Evolutionary conservation across 2,888 invertebrate species (phyloP).

Genomic region (Rhagonycha lutea): DNA sequence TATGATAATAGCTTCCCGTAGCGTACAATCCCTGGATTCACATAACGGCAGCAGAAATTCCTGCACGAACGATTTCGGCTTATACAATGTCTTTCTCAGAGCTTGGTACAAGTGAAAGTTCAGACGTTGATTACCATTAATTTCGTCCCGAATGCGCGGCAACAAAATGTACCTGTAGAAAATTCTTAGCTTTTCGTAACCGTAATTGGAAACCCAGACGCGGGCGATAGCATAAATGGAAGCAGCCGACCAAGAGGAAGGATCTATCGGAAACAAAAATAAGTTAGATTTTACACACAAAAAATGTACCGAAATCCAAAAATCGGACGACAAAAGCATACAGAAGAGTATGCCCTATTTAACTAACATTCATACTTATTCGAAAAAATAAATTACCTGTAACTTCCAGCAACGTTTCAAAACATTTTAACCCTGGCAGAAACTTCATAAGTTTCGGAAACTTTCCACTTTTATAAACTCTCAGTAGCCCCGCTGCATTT

Average conservation of each 20-base stretch:
- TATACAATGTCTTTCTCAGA: constrained; percentile 88
- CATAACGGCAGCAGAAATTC: constrained; percentile 74
- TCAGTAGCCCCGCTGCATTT: constrained; percentile 85
- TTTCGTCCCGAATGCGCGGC: constrained; percentile 92
- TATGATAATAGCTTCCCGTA: constrained; percentile 94
- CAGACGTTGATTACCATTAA: constrained; percentile 90
- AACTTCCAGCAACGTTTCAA: constrained; percentile 89
- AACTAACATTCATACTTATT: no score
- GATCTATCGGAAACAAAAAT: constrained; percentile 63
- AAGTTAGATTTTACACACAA: background rate
- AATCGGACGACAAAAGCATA: background rate
- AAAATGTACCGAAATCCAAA: constrained; percentile 6
- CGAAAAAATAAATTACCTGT: constrained; percentile 58
- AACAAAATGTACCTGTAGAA: constrained; percentile 92
- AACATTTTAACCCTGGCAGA: constrained; percentile 87
- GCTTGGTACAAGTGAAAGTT: constrained; percentile 98
- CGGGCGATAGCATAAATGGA: constrained; percentile 95
- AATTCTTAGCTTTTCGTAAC: constrained; percentile 94
- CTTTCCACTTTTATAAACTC: constrained; percentile 92
- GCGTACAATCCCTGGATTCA: constrained; percentile 89
- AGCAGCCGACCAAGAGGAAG: constrained; percentile 96
- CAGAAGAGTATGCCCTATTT: no score
- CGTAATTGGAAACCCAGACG: constrained; percentile 96
- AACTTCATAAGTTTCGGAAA: constrained; percentile 98
- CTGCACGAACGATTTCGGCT: constrained; percentile 98